These are phyloP conservation scores for Seriola rivoliana DNA, from an alignment of 2,113 vertebrate genomes.

Conservation along the genomic window DNA sequence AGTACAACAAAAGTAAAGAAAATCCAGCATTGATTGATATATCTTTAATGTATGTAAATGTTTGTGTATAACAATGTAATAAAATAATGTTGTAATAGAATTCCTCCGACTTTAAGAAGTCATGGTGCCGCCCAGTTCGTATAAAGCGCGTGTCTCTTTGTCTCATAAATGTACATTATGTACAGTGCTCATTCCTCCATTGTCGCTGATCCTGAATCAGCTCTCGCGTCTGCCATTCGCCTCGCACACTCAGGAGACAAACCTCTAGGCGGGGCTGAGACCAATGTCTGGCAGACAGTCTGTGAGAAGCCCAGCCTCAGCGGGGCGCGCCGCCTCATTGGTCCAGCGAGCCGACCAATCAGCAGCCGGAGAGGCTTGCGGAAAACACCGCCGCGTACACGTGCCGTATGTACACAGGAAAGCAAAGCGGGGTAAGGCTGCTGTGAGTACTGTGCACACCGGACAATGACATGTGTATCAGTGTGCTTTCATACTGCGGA, in stretches of 20 bases:
- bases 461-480: background rate
- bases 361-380: conserved; percentile 36
- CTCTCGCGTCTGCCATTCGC: rapidly evolving
- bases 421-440: background rate
- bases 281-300: background rate
- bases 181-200: background rate
- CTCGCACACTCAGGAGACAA: background rate
- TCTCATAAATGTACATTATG: conserved; percentile 16
- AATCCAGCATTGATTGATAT: background rate
- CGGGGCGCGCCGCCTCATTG: conserved; percentile 57
- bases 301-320: background rate
- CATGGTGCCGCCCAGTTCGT: background rate
- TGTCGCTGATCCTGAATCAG: conserved; percentile 39
- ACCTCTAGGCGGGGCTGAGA: conserved; percentile 26
- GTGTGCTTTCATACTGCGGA: background rate
- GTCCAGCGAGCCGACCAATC: conserved; percentile 68
- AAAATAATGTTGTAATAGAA: background rate
- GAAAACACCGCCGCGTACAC: conserved; percentile 74
- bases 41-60: too few relatives aligned
- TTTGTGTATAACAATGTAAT: background rate
- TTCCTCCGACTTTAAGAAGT: background rate
- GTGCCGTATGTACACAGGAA: conserved; percentile 68
- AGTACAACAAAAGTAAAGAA: background rate
- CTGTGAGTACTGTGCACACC: background rate
- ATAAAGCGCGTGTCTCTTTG: conserved; percentile 5